Conservation (phyloP, 2,888 invertebrate species). For the Hypena proboscidalis region DNA sequence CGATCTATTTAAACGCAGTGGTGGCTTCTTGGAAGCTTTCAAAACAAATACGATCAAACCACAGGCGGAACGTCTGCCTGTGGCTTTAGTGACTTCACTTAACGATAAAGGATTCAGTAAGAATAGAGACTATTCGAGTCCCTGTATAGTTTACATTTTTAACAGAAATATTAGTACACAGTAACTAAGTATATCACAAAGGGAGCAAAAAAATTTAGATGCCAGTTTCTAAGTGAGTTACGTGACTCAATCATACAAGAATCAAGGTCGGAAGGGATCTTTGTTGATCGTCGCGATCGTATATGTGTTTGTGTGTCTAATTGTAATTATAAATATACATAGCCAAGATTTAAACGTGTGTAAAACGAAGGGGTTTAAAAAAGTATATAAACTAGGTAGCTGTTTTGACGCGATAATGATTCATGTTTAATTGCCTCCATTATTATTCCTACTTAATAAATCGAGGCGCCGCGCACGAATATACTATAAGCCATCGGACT, state of each 20-base stretch:
- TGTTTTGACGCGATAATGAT: too few species aligned
- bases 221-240: conserved; percentile 60
- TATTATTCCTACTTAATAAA: too few species aligned
- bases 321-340: conserved; percentile 7
- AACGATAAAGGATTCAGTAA: too few species aligned
- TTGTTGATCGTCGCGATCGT: conserved; percentile 61
- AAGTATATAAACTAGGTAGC: too few species aligned
- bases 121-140: too few species aligned
- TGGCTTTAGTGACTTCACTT: too few species aligned
- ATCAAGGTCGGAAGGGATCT: conserved; percentile 56
- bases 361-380: too few species aligned
- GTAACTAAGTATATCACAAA: conserved; percentile 51
- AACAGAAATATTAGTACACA: conserved; percentile 9
- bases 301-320: conserved; percentile 36
- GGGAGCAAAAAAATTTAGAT: conserved; percentile 41
- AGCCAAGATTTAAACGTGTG: not conserved
- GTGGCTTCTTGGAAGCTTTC: conserved; percentile 1
- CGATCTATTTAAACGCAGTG: not conserved
- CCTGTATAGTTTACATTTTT: too few species aligned
- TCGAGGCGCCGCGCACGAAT: too few species aligned
- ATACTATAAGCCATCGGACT: too few species aligned
- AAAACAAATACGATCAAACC: not conserved
- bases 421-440: too few species aligned
- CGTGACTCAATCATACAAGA: conserved; percentile 58
- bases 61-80: too few species aligned